Evolutionary conservation across 2,888 invertebrate genomes (phyloP).

Genomic region (Acholoe squamosa): DNA sequence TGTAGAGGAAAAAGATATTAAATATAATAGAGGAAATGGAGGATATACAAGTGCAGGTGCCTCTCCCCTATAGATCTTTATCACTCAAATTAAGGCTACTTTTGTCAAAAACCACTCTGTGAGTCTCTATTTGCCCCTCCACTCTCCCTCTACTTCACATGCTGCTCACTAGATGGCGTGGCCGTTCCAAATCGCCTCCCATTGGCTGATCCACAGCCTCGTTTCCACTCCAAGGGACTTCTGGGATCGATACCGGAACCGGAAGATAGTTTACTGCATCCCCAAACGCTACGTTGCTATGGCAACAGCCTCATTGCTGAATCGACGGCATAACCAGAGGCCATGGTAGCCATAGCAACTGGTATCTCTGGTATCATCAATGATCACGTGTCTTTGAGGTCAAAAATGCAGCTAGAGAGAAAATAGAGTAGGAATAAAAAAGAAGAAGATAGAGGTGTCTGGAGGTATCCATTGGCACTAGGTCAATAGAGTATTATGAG

Average conservation of each 20-base stretch:
- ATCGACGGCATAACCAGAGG: background rate
- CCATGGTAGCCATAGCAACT: background rate
- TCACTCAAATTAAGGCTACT: background rate
- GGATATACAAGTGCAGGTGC: background rate
- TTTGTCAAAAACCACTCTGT: background rate
- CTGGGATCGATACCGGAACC: constrained; percentile 15
- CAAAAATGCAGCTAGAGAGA: background rate
- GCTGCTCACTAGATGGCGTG: background rate
- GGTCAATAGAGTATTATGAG: too few species aligned
- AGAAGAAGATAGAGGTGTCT: too few species aligned
- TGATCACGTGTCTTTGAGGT: background rate
- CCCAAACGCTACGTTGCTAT: background rate
- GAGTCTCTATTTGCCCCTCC: too few species aligned
- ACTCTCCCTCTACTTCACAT: background rate
- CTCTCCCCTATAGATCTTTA: background rate
- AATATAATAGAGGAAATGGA: too few species aligned
- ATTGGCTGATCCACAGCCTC: background rate
- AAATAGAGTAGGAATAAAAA: too few species aligned
- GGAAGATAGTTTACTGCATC: background rate
- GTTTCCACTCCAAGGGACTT: background rate
- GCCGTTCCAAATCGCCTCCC: background rate
- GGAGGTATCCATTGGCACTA: too few species aligned
- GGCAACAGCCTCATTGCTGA: background rate
- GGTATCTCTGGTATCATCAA: background rate
- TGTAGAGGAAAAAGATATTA: too few species aligned